Evolutionary conservation across 2,888 invertebrate species (phyloP), one percentile per base, ranked within the genome.

Genomic region (Drosophila neutralis): DNA sequence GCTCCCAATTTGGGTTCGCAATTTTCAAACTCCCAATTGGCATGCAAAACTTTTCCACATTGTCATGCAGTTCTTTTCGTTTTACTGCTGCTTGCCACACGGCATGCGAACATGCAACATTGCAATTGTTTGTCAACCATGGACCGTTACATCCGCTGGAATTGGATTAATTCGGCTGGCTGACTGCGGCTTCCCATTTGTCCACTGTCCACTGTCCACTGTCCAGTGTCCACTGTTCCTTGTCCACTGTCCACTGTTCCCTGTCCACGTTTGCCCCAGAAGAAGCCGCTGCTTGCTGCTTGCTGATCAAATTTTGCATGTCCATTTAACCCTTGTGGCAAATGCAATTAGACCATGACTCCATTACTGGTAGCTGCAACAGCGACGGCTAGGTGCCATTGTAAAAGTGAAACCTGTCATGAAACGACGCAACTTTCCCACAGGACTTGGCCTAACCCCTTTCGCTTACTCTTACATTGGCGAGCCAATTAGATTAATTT

Each of bases 71-170:
- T 86, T 82, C 78, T 71, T 51, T 57, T 63, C 64, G 57, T 27
- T 29, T 13, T 52, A 33, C 18, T 48, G 18, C 35, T 70, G 61
- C 71, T 63, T 72, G 42, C 72, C 54, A 72, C 58, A 70, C 45
- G 36, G 54, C 52, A 52, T 49, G 31, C 33, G 49, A 29, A 74
- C 69, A 69, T 87, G 69, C 70, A 71, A 74, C 73, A 83, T 82
- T 87, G 90, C 89, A 83, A 87, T 88, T 91, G 84, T 89, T 87
- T 91, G 91, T 85, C 89, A 90, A 90, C 89, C 90, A 87, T 89
- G 89, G 90, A 91, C 91, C 91, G 91, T 91, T 92, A 91, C 91
- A 91, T 91, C 91, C 91, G 91, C 73, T 85, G 82, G 72, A 87
- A 88, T 89, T 87, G 89, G 85, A 86, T 85, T 85, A 89, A 82